Evolutionary conservation across 2,797 vertebrate species (phyloP), one percentile per base, ranked within the genome.

Genomic region (Okamejei kenojei): DNA sequence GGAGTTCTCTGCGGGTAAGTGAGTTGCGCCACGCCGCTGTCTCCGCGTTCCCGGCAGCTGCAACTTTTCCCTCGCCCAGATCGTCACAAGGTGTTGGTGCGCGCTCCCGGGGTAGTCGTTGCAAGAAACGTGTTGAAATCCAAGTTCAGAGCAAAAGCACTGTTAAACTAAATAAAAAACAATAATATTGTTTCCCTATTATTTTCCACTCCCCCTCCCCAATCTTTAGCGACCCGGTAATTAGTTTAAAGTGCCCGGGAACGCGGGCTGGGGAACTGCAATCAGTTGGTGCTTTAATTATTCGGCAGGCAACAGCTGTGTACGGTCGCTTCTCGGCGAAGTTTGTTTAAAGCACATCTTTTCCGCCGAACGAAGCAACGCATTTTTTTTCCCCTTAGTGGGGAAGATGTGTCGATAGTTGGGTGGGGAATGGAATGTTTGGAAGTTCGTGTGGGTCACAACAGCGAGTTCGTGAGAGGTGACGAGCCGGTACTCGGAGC

Each of bases 1-100:
- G 65, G 63, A 74, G 38, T 91, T 91, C 35, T 91, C 90, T 35
- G 38, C 68, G 21, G 90, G 90, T 91, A 23, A 73, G 35, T 73
- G 71, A 45, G 4, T 74, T 61, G 21, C 7, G 19, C 45, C 21
- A 29, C 35, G 19, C 45, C 4, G 6, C 80, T 9, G 94, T 58
- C 76, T 32, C 76, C 63, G 17, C 2, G 77, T 74, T 74, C 65
- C 68, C 45, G 68, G 35, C 65, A 73, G 32, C 32, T 73, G 21
- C 15, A 91, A 91, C 90, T 91, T 91, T 73, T 74, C 29, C 29
- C 45, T 35, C 58, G 32, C 58, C 13, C 29, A 1, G 54, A 88
- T 7, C 61, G 29, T 32, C 8, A 61, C 61, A 88, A 65, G 58
- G 61, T 86, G 82, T 61, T 1, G 17, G 54, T n/a, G 58, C 45